Evolutionary conservation across 2,797 vertebrate species (phyloP), one percentile per base, ranked within the genome.

Genomic region (Channa striata): DNA sequence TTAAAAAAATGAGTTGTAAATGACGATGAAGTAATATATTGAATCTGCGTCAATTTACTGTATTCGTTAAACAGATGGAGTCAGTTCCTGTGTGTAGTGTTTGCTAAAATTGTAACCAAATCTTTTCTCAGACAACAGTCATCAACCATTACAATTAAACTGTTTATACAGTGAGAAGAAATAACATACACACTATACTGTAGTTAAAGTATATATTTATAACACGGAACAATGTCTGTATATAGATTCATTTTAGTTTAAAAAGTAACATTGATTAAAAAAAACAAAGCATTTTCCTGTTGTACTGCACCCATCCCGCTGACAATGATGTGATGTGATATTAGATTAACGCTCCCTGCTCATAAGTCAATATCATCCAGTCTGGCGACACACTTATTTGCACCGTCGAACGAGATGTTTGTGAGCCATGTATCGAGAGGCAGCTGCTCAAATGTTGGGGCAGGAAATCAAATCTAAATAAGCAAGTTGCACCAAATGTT

Each of bases 401-500:
- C 86, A 83, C 72, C 83, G 77, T 85, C 82, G 70, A 83, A 79
- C 79, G 74, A 76, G 53, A 74, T 75, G 72, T 81, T 80, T 87
- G 80, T 73, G 68, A 83, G 68, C 46, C 58, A 20, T 83, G 72
- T 43, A 21, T 89, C 42, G 64, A 78, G 83, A 82, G 82, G 77
- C 89, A 91, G 80, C 89, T 88, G 83, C 83, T 89, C 78, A 47
- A 78, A 86, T 62, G 75, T 80, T 68, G 51, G 44, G 46, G 67
- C 48, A 88, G 78, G 81, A 90, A 84, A 84, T 85, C 48, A 80
- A 82, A 91, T 85, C 77, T 73, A 84, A 91, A 88, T 83, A 90
- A 90, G 89, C 87, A 90, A 89, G 82, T 91, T 85, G 77, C 72
- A 77, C 82, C 84, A 88, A 90, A 89, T 89, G 87, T 87, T 90